Evolutionary conservation across 2,797 vertebrate genomes (phyloP), one percentile per base, ranked within the genome.

Genomic region (Spatula versicolor): DNA sequence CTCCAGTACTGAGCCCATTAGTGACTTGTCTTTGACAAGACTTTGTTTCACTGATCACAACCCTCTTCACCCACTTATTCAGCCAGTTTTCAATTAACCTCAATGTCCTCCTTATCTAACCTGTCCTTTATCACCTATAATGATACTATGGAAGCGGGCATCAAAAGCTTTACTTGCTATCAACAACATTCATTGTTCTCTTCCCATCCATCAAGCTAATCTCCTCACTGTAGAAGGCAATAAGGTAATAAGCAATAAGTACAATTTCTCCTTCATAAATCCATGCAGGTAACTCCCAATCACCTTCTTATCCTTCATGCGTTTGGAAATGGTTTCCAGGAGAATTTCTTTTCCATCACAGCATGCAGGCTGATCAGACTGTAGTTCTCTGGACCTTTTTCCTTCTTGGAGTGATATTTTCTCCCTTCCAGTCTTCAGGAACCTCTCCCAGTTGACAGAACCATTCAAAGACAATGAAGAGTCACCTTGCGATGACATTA

Each of bases 21-120:
- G 6, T 15, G 31, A 68, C 22, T 52, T 0, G 0, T 26, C 46
- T 78, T 54, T 62, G 55, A 3, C 1, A 12, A 56, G 19, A 66
- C 22, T 50, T 39, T 10, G 28, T n/a, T 8, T 5, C 56, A 39
- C 64, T 41, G 76, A 73, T 30, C 14, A 39, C 20, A 93, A 43
- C 14, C 9, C 20, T 58, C 52, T 50, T 33, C 31, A 22, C 11
- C 6, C 22, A 67, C 7, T 8, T 66, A 46, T 66, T 81, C 43
- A 81, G 12, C 16, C 28, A 22, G 11, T 33, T 75, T 89, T 74
- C 31, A 73, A 18, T 20, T 31, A 11, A 69, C 4, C 5, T 67
- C 43, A 50, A 30, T 21, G 9, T 54, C 13, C 21, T 21, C 41
- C 2, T 31, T 71, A 78, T 11, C 30, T 56, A 60, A 78, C 4